Percentiles rank a stretch among this genome's conserved stretches.
Conservation (phyloP, 1,140 invertebrate species). For the Apolygus lucorum region DNA sequence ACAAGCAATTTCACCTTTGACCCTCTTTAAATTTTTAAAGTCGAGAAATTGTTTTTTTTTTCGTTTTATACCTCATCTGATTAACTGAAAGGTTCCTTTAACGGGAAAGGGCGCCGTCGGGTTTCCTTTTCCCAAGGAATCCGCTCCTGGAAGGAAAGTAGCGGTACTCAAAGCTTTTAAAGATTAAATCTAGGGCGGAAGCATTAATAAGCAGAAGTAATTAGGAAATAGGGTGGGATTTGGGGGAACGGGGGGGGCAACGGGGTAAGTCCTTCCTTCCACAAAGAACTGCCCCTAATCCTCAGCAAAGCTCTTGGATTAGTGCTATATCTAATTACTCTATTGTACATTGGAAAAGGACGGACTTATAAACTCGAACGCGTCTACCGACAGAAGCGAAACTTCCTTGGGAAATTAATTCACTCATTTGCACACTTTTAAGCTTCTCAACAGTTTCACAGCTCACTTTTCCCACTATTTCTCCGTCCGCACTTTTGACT, state of each 20-base stretch:
- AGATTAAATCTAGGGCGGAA: slow-evolving; percentile 10
- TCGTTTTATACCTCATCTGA: too few relatives aligned
- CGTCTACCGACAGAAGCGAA: neutral
- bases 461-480: neutral
- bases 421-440: neutral
- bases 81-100: neutral
- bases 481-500: too few relatives aligned
- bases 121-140: neutral
- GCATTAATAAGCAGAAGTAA: slow-evolving; percentile 15
- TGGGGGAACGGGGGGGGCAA: neutral
- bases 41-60: too few relatives aligned
- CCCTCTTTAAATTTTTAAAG: too few relatives aligned
- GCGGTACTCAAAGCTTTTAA: neutral
- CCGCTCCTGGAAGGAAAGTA: neutral
- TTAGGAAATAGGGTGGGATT: slow-evolving; percentile 9
- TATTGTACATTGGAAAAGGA: neutral
- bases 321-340: slow-evolving; percentile 11
- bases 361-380: slow-evolving; percentile 12
- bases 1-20: too few relatives aligned
- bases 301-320: slow-evolving; percentile 1
- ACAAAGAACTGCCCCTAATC: slow-evolving; percentile 13
- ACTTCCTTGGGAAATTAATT: slow-evolving; percentile 11
- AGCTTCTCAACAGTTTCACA: neutral
- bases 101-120: neutral
- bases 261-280: slow-evolving; percentile 3